Base-by-base conservation (phyloP, 2,888 invertebrate species). In the Polymixis flavicincta region DNA sequence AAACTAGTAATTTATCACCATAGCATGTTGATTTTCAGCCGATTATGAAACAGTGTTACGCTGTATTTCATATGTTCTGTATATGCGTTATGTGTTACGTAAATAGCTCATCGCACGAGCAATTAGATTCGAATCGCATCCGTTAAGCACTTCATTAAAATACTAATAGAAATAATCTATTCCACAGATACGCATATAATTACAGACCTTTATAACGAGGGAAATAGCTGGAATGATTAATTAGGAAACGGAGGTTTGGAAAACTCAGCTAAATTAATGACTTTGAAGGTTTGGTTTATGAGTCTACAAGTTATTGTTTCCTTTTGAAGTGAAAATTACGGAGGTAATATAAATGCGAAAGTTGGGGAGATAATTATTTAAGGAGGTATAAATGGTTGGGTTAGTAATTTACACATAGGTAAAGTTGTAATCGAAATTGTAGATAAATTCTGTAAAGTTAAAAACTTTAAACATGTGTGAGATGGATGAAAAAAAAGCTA, bases 101-200 rank as follows among this genome's bases (percentile, higher is more conserved):
- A 81, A 85, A 52, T 54, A 64, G 71, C 66, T 77, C 78, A 77
- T 74, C 74, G 68, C 50, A 66, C 63, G 67, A 71, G 80, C 80
- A 89, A 90, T 91, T 89, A 88, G 52, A 86, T 87, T 84, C 50
- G 61, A 87, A 88, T 87, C 84, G 82, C 86, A 88, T 92, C 90
- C 92, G 89, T 83, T 83, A 64, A 85, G 71, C 70, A 78, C 74
- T 83, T 89, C 86, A 89, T 90, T 89, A 87, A 85, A 78, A 74
- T 78, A 77, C 74, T 84, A 80, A 77, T 79, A 78, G 69, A 85
- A 80, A 72, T 75, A 72, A 80, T 82, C 54, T 60, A 81, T 82
- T 71, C 42, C 17, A 32, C 48, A 70, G 45, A 59, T 76, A 85
- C 64, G 78, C 59, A 54, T 50, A 60, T 70, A 73, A 79, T 67